phyloP scores from a whole-genome alignment of 2,113 vertebrate species.

The Gavia stellata region DNA sequence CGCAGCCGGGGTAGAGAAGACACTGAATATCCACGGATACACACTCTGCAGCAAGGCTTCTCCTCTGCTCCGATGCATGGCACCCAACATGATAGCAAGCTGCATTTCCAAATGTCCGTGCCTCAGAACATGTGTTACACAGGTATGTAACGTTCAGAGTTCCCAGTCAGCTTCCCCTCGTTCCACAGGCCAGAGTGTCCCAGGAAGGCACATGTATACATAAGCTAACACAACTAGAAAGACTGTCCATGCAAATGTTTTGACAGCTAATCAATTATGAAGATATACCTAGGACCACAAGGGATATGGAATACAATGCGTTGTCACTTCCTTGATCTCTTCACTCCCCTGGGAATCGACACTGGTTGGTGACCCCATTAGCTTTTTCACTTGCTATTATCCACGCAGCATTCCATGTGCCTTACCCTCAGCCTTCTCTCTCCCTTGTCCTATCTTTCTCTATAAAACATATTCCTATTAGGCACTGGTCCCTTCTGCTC shows the following conservation, averaged over 20 bases:
- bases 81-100: background rate
- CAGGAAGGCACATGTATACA: too few relatives aligned
- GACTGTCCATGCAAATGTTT: background rate
- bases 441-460: background rate
- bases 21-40: fast-evolving
- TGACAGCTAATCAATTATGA: background rate
- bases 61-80: background rate
- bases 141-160: fast-evolving
- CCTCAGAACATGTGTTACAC: background rate
- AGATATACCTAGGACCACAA: background rate
- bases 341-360: background rate
- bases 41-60: background rate
- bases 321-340: background rate
- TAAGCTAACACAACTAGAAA: background rate
- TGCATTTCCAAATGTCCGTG: fast-evolving
- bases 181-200: too few relatives aligned
- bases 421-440: background rate
- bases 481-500: background rate
- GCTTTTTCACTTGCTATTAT: background rate
- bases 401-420: fast-evolving
- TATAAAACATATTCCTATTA: background rate
- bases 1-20: background rate
- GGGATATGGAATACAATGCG: background rate
- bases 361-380: background rate
- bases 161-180: background rate